phyloP scores from a whole-genome alignment of 2,888 invertebrate species.

The Scaptomyza parva region DNA sequence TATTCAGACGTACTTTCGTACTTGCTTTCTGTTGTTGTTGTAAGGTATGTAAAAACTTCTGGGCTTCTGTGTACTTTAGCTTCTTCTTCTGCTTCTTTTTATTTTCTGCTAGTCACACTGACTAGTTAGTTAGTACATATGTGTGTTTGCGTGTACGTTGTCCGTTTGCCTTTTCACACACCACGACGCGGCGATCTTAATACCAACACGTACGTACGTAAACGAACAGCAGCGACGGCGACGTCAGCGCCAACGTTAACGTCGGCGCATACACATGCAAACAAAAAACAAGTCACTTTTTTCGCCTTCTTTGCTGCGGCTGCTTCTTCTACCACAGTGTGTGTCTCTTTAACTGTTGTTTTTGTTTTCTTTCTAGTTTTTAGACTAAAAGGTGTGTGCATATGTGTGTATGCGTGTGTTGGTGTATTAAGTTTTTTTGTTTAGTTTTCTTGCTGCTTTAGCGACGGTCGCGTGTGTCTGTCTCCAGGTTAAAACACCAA shows the following conservation, averaged over 20 bases:
- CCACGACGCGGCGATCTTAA: conserved; percentile 65
- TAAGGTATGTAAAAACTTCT: conserved; percentile 22
- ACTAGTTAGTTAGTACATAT: conserved; percentile 54
- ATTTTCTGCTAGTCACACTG: conserved; percentile 61
- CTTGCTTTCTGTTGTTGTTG: conserved; percentile 8
- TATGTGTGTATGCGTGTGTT: conserved; percentile 30
- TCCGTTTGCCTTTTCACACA: conserved; percentile 54
- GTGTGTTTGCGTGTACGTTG: conserved; percentile 34
- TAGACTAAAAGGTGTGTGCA: conserved; percentile 51
- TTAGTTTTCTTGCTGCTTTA: conserved; percentile 21
- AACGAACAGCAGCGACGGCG: conserved; percentile 37
- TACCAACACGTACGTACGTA: conserved; percentile 55
- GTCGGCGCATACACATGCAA: conserved; percentile 63
- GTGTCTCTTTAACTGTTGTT: conserved; percentile 55
- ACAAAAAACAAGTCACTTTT: conserved; percentile 75
- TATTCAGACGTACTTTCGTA: conserved; percentile 4
- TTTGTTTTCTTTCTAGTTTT: conserved; percentile 78
- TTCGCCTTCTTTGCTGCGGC: conserved; percentile 59
- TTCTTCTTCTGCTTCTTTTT: conserved; percentile 16
- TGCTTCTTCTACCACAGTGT: conserved; percentile 59
- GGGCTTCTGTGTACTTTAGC: conserved; percentile 20
- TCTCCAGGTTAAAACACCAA: conserved; percentile 69
- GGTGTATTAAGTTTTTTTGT: conserved; percentile 38
- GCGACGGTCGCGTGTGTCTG: conserved; percentile 64
- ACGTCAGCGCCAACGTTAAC: conserved; percentile 41